These are phyloP conservation scores for Bos javanicus DNA, from an alignment of 2,113 vertebrate species.

Conservation along the genomic window DNA sequence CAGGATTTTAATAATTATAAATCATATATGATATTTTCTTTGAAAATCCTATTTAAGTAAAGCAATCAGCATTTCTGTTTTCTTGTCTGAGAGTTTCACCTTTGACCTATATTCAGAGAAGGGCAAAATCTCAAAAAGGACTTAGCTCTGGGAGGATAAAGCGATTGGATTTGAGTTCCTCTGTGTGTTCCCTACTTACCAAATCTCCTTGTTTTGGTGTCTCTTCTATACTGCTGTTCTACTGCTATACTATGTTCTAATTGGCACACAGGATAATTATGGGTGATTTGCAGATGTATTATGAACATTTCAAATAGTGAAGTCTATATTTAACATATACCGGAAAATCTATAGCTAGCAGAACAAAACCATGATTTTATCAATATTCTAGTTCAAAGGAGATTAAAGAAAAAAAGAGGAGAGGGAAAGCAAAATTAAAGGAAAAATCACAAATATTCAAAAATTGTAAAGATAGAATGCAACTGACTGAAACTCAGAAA, in stretches of 20 bases:
- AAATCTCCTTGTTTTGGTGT: not conserved
- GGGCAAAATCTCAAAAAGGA: not conserved
- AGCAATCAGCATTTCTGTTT: not conserved
- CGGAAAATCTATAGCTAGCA: not conserved
- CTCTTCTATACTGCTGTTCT: not conserved
- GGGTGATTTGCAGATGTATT: not conserved
- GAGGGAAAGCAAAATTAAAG: not conserved
- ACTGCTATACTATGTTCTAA: not conserved
- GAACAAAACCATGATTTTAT: not conserved
- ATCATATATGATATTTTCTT: not conserved
- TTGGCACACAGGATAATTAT: not conserved
- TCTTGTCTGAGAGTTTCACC: not conserved
- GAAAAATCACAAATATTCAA: not conserved
- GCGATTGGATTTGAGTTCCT: not conserved
- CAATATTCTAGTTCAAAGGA: not conserved
- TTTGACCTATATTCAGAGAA: not conserved
- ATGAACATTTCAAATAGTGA: not conserved
- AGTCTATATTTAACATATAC: not conserved
- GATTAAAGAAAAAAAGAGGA: not conserved
- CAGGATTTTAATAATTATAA: not conserved
- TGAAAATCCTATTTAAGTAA: not conserved
- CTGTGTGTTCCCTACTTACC: not conserved
- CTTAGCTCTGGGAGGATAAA: not conserved
- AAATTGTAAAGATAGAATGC: not conserved
- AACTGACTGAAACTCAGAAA: not conserved